Evolutionary conservation across 2,797 vertebrate species (phyloP), one percentile per base, ranked within the genome.

Genomic region (Sebastes hubbsi): DNA sequence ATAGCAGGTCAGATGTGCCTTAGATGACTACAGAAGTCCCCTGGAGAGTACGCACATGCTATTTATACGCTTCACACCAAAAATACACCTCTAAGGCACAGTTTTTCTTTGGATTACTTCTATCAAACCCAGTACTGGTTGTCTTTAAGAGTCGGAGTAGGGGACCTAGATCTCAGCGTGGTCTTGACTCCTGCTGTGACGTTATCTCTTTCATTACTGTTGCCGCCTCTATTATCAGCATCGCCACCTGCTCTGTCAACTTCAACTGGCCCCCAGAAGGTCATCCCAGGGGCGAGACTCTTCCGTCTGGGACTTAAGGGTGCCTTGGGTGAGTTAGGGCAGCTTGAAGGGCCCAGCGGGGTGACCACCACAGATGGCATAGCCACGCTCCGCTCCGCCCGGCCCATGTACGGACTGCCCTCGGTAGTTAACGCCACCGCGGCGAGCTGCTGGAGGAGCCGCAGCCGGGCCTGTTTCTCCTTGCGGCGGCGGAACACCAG

Each of bases 81-180:
- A 61, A 82, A 68, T 55, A 56, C 76, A 89, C 60, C 74, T 87
- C 63, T 82, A 91, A 94, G 92, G 92, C 93, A 94, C 89, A 85
- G 74, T 86, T 83, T 75, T 46, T 74, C 22, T 70, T 75, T 32
- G 2, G 64, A 61, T 69, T 18, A 11, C 59, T 30, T 85, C 24
- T 22, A 66, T 95, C 95, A 98, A 27, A 99, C 97, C 97, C 97
- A 98, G 70, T 97, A 98, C 25, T 98, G 97, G 91, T 76, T 94
- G 55, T 68, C 75, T 85, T 96, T 97, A 58, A 97, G 94, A 13
- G 91, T 86, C 3, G 96, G 96, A 67, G 96, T 93, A n/a, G 92
- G 94, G 86, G 94, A 86, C 91, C 38, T 81, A 27, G 90, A 94
- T 72, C 58, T 87, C 73, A 72, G 58, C 27, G 95, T 68, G 91